Conservation (phyloP, 2,113 vertebrate genomes). For the human (Homo sapiens) region GRCh38 chr7:41983001-41983500, state of each 20-base stretch:
- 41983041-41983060: background rate
- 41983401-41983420: background rate
- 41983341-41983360: background rate
- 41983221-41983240: background rate
- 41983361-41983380: background rate
- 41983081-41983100: background rate
- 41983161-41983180: background rate
- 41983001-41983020: background rate
- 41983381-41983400: background rate
- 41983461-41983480: background rate
- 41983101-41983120: background rate
- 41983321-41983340: fast-evolving
- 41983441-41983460: background rate
- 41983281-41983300: background rate
- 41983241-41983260: background rate
- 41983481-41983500: background rate
- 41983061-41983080: background rate
- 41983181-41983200: background rate
- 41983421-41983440: background rate
- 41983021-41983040: background rate
- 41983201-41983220: background rate
- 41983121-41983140: background rate
- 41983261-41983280: background rate
- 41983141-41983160: background rate
- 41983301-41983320: background rate